phyloP scores from a whole-genome alignment of 2,797 vertebrate species.

The Pristis pectinata region DNA sequence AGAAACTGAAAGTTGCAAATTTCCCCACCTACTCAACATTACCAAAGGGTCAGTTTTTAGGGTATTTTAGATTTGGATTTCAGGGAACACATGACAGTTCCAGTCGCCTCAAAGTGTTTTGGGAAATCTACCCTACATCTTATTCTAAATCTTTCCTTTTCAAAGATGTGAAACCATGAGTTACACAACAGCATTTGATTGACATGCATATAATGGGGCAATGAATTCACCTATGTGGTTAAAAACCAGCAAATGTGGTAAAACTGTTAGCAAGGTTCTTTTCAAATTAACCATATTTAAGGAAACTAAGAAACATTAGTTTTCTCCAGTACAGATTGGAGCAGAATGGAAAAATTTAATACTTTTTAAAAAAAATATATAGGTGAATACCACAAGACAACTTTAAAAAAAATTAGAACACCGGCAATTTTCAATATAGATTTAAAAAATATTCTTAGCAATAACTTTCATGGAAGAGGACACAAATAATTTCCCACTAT shows the following conservation, averaged over 20 bases:
- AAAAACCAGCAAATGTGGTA: neutral
- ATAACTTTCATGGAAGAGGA: neutral
- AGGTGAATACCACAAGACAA: neutral
- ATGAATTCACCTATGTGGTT: neutral
- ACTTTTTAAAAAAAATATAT: neutral
- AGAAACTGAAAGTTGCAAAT: slow-evolving; percentile 35
- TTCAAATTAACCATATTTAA: slow-evolving; percentile 20
- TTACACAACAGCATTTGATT: slow-evolving; percentile 12
- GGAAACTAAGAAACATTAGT: slow-evolving; percentile 7
- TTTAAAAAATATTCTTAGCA: neutral
- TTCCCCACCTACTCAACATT: neutral
- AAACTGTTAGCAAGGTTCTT: neutral
- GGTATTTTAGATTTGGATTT: slow-evolving; percentile 16
- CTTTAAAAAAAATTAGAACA: neutral
- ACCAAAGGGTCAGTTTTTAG: slow-evolving; percentile 27
- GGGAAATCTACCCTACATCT: slow-evolving; percentile 21
- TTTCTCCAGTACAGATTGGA: neutral
- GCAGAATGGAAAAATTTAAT: neutral
- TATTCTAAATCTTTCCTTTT: slow-evolving; percentile 12
- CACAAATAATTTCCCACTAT: too few relatives aligned
- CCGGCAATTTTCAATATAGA: neutral
- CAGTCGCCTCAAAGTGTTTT: neutral
- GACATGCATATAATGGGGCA: neutral
- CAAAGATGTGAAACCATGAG: neutral
- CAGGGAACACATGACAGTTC: neutral